Base-by-base conservation (phyloP, 2,888 invertebrate genomes). In the Mimas tiliae region DNA sequence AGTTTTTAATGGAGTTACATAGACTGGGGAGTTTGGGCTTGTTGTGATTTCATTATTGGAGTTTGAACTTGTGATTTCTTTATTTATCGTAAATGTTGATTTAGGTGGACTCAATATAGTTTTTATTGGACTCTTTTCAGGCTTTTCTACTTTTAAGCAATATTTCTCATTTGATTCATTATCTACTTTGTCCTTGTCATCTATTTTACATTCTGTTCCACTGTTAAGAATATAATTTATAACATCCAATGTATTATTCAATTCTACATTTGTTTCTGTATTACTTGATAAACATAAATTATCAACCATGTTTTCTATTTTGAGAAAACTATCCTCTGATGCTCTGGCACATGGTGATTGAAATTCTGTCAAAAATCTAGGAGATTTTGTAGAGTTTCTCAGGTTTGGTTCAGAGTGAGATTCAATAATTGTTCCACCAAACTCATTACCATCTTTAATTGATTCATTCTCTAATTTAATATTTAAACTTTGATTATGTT, bases 401-500 rank as follows among this genome's bases (percentile, higher is more conserved):
- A 86, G 73, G 68, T 89, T 81, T 12, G 91, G 90, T 73, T 86
- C 82, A 9, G 91, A 90, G 73, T 84, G 85, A 47, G 83, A 78
- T 82, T 89, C 84, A 68, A 90, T 86, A 45, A 91, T 79, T 75
- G 81, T 83, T 1, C 89, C 63, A 72, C 87, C 85, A 48, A 72
- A 69, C 64, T 85, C 72, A 21, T 67, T 55, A 48, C 82, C 74
- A 42, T 73, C 70, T 65, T 72, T 55, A n/a, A 68, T 58, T n/a
- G 19, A 21, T 45, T 45, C 27, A n/a, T 14, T 27, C 12, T 27
- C 34, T n/a, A 14, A n/a, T n/a, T 64, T 45, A 11, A 51, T 38
- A 16, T 52, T 33, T 14, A 64, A 53, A n/a, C 64, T 64, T 53
- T 53, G 16, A 33, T 47, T 64, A 53, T 51, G 52, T 11, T 53